Evolutionary conservation across 2,888 invertebrate genomes (phyloP), one percentile per base, ranked within the genome.

Genomic region (Gerris lacustris): DNA sequence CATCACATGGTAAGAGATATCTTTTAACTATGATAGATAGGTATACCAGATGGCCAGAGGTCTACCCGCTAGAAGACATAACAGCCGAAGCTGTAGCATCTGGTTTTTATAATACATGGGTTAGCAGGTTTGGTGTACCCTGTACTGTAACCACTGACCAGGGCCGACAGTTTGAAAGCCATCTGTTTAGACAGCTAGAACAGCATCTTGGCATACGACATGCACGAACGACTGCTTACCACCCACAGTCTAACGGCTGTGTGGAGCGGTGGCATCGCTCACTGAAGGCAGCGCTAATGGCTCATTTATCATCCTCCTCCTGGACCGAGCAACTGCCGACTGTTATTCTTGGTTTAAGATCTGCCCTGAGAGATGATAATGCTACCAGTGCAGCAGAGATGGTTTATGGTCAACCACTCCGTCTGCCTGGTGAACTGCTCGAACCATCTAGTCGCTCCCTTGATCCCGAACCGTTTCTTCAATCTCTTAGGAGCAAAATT

Each of bases 71-170:
- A 0, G n/a, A 44, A 0, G 77, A 80, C 69, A 80, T 79, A 43
- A 78, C 79, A 0, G 80, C 80, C 0, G 78, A 78, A 69, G 77
- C 79, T 0, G 77, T 78, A 1, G 67, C 71, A 2, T 6, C 11
- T 5, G 62, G 47, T 1, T 45, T 72, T 2, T 44, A 5, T 5
- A n/a, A 6, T 31, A 11, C 18, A 44, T 82, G 81, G 82, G 77
- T 83, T 2, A 68, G 80, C 0, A 74, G 80, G 11, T 82, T 78
- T 70, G 81, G 82, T 0, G 75, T 78, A 9, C 82, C 81, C 5
- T 31, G 45, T 0, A 70, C 47, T 6, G 73, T 79, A 7, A 79
- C 79, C 0, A 78, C 79, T 15, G 79, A 80, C 75, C 77, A 78
- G 74, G 79, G 81, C 47, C 70, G 76, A 47, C 79, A 80, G 71